phyloP scores from a whole-genome alignment of 2,888 invertebrate species.

The Cephonodes hylas region DNA sequence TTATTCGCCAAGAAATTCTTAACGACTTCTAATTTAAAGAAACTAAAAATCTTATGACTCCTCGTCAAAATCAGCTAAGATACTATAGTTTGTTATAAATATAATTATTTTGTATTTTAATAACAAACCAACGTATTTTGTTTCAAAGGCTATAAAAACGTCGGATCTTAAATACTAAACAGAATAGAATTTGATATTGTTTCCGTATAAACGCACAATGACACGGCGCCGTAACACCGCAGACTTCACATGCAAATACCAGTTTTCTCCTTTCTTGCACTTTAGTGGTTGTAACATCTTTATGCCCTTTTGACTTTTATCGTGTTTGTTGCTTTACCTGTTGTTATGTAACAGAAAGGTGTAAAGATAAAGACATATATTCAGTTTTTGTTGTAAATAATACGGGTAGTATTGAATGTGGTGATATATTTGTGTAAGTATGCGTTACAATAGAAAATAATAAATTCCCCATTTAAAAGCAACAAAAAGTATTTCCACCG shows the following conservation, averaged over 20 bases:
- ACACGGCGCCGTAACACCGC: background rate
- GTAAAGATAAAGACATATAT: background rate
- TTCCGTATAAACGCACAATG: background rate
- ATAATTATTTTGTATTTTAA: too few relatives aligned
- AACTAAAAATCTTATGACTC: too few relatives aligned
- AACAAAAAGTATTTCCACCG: background rate
- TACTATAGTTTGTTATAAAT: too few relatives aligned
- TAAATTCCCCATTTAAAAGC: background rate
- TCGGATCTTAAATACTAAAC: too few relatives aligned
- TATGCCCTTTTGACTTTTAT: background rate
- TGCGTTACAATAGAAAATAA: background rate
- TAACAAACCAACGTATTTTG: too few relatives aligned
- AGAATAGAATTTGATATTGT: too few relatives aligned
- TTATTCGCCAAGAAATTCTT: too few relatives aligned
- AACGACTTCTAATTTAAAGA: too few relatives aligned
- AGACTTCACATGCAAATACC: background rate
- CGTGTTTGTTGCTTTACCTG: background rate
- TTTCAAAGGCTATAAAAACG: too few relatives aligned
- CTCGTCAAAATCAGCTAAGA: too few relatives aligned
- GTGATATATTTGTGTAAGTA: background rate
- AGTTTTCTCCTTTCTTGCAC: background rate
- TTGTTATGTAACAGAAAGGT: background rate
- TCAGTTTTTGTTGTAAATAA: background rate
- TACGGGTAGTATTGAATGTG: background rate
- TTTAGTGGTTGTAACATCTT: background rate